Evolutionary conservation across 2,113 vertebrate genomes (phyloP), one percentile per base, ranked within the genome.

Genomic region (Labeo rohita): DNA sequence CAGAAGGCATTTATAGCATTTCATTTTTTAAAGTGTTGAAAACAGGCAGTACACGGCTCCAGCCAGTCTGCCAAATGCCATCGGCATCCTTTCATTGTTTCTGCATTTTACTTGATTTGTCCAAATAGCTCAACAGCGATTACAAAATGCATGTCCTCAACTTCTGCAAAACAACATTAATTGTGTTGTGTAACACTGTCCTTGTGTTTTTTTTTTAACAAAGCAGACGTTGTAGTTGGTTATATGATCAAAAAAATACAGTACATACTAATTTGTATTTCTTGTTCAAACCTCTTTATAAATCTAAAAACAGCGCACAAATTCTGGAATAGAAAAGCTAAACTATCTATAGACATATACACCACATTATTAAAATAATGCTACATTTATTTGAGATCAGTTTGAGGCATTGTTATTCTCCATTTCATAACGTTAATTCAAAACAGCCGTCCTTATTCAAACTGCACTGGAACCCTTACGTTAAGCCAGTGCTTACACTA

Each of bases 31-130:
- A 85, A 91, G 87, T 88, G 86, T 90, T 91, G 86, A 90, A 91
- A 89, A 89, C 79, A 91, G 84, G 88, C 87, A 85, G 74, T 86
- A 66, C 73, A 86, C 86, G 92, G 93, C 92, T 92, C 93, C 92
- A 85, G 84, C 76, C 87, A 88, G 93, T 93, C 93, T 92, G 91
- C 89, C 85, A 88, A 90, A 82, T 85, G 89, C 86, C 88, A 91
- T 90, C 89, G 85, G 87, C 91, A 92, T 92, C 91, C 86, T 89
- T 83, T 93, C 90, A 94, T 92, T 91, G 91, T 93, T 89, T 83
- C 88, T 84, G 77, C 68, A 72, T 87, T 77, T 84, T 50, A 84
- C 82, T 74, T 87, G 81, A 84, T 89, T 86, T 84, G 85, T 77
- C 59, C 59, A 86, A 89, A 86, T 84, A 87, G 84, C 61, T 89